Percentiles rank a stretch among this genome's conserved stretches.
phyloP scores from a whole-genome alignment of 2,113 vertebrate species.

The Ivindomyrus marchei region DNA sequence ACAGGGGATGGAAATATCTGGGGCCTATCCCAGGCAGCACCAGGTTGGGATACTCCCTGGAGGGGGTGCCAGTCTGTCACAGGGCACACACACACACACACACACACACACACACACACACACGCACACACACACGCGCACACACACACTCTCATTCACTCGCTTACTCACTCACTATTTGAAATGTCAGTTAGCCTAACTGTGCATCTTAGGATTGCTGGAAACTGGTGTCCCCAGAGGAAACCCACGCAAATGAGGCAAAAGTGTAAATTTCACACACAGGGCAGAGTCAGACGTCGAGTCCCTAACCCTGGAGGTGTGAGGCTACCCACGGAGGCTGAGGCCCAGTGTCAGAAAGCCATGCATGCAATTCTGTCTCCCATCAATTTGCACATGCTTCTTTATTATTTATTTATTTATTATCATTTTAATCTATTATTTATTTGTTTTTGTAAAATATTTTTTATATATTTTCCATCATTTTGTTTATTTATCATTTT shows the following conservation, averaged over 20 bases:
- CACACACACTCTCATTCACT: background rate
- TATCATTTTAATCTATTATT: background rate
- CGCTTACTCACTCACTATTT: background rate
- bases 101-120: too few species aligned
- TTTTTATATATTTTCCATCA: background rate
- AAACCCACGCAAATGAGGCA: background rate
- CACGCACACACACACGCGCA: too few species aligned
- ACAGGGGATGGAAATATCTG: background rate
- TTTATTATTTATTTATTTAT: background rate
- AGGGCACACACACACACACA: background rate
- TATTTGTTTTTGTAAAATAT: background rate
- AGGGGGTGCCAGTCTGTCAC: background rate
- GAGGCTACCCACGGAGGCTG: background rate
- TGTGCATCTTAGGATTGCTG: background rate
- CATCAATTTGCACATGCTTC: background rate
- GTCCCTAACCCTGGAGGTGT: background rate
- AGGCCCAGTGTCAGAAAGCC: background rate
- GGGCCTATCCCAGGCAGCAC: background rate
- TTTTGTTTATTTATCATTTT: too few species aligned
- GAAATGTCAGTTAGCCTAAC: background rate
- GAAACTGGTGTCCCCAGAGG: background rate
- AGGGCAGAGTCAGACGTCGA: background rate
- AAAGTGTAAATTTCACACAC: background rate
- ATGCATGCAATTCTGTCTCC: background rate
- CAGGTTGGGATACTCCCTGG: background rate